Evolutionary conservation across 2,888 invertebrate species (phyloP).

Genomic region (Reticulitermes lucifugus): DNA sequence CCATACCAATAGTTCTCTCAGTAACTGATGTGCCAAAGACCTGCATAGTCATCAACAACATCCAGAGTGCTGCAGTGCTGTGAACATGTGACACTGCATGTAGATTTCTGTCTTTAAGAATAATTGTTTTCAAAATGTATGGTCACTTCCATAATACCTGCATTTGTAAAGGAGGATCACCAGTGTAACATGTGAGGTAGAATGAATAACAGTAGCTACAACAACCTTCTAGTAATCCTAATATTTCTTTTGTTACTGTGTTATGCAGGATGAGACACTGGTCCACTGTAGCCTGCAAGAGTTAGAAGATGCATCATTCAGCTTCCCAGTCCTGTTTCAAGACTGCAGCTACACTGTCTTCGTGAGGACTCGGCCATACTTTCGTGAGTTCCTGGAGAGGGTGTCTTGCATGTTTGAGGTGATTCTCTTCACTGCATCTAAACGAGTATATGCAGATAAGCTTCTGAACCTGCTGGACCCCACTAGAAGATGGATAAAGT

Average conservation of each 20-base stretch:
- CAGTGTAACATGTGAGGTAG: too few species aligned
- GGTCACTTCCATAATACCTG: too few species aligned
- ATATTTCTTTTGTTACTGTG: neutral
- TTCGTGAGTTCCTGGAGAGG: constrained; percentile 91
- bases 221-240: neutral
- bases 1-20: too few species aligned
- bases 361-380: constrained; percentile 91
- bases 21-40: too few species aligned
- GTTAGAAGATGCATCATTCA: constrained; percentile 91
- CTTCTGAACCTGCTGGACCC: constrained; percentile 93
- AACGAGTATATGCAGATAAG: constrained; percentile 94
- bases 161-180: too few species aligned
- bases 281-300: constrained; percentile 96
- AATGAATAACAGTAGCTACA: too few species aligned
- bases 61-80: too few species aligned
- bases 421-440: constrained; percentile 95
- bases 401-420: constrained; percentile 91
- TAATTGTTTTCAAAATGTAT: too few species aligned
- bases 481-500: constrained; percentile 88
- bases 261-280: constrained; percentile 88
- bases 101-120: too few species aligned
- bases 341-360: constrained; percentile 89
- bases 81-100: too few species aligned
- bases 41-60: too few species aligned
- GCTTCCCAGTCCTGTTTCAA: constrained; percentile 88